Evolutionary conservation across 2,113 vertebrate species (phyloP).

Genomic region (Recurvirostra avosetta): DNA sequence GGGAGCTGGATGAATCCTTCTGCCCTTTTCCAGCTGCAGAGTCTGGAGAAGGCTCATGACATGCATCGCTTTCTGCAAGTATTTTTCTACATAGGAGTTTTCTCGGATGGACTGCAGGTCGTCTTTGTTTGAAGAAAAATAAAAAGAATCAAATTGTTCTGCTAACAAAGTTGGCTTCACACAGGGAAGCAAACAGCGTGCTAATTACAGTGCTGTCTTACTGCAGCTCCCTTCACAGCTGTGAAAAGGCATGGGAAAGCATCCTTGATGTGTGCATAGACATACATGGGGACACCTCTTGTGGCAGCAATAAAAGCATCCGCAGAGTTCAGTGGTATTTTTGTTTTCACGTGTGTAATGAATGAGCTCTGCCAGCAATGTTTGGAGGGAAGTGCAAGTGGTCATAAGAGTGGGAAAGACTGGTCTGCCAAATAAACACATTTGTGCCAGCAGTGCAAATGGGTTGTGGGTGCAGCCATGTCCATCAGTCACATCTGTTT

Average conservation of each 20-base stretch:
- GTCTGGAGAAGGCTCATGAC: background rate
- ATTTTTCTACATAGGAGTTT: background rate
- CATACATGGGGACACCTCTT: background rate
- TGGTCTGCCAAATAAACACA: background rate
- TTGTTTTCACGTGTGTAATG: background rate
- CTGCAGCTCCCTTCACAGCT: background rate
- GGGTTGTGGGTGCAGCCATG: background rate
- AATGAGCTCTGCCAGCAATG: background rate
- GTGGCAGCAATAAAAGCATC: background rate
- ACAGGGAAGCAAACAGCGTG: background rate
- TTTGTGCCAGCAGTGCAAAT: background rate
- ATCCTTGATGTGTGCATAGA: background rate
- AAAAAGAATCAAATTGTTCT: background rate
- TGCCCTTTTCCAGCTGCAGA: background rate
- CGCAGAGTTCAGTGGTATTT: background rate
- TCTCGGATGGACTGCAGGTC: background rate
- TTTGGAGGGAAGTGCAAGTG: background rate
- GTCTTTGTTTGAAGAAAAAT: background rate
- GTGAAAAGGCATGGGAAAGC: background rate
- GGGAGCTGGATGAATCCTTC: background rate
- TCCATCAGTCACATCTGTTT: background rate
- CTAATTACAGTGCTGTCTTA: background rate
- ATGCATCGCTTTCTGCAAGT: background rate
- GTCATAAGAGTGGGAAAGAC: background rate
- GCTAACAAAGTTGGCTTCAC: background rate